Evolutionary conservation across 2,888 invertebrate species (phyloP), one percentile per base, ranked within the genome.

Genomic region (Tenthredo notha): DNA sequence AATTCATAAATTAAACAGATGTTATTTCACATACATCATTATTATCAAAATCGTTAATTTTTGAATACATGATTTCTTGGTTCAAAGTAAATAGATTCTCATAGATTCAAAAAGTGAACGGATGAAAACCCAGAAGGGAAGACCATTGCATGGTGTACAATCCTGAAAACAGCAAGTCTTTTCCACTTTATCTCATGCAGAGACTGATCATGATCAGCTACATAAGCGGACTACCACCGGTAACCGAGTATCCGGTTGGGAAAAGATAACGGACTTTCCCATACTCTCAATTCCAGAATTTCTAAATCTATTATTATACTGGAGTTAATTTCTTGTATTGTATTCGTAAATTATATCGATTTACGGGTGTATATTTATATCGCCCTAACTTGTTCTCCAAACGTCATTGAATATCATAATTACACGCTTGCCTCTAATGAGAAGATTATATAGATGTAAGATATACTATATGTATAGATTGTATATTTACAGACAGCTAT

Each of bases 181-280:
- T 25, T 43, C 43, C 43, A 40, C 12, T 33, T 77, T 33, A 50
- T 77, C 29, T 15, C 29, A 77, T 15, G 6, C 29, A 43, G 18
- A 61, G 77, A 29, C 50, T 29, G 77, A 9, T 77, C 77, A 29
- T 29, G 33, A 50, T 25, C 21, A 21, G n/a, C 40, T 25, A 40
- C 74, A 21, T 7, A 21, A 40, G 74, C 74, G 21, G 43, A 74
- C 18, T 10, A 21, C n/a, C 54, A 54, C 77, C 77, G 54, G 54
- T 33, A 77, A 77, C 37, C 40, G 33, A 50, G 77, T 77, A 29
- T 77, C 77, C 77, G 77, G 54, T 33, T 77, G 12, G 77, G 33
- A 54, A 33, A 33, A 77, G 77, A 77, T 77, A 77, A 77, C 10
- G 50, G 77, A 33, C 18, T 77, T 77, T 54, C 72, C 43, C 15